Conservation (phyloP, 2,888 invertebrate genomes). For the Drosophila colorata region DNA sequence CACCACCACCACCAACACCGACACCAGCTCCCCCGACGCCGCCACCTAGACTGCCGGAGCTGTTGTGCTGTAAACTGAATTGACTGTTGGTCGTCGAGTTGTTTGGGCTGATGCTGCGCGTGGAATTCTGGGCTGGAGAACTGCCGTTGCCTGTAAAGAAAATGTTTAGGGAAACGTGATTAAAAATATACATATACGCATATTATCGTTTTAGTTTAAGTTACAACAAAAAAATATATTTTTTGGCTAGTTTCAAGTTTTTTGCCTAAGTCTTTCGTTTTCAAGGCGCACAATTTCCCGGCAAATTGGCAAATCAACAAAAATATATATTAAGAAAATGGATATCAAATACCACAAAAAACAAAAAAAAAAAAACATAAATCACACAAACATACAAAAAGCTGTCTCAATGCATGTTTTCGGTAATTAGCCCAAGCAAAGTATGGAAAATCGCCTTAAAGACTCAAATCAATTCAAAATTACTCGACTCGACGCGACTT, state of each 20-base stretch:
- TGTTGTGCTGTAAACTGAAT: constrained; percentile 85
- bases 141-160: constrained; percentile 85
- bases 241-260: constrained; percentile 40
- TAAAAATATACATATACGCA: too few relatives aligned
- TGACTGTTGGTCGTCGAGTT: constrained; percentile 85
- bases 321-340: not conserved
- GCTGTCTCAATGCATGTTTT: constrained; percentile 16
- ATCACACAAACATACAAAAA: constrained; percentile 31
- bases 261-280: constrained; percentile 62
- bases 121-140: constrained; percentile 86
- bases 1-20: constrained; percentile 42
- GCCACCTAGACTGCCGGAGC: constrained; percentile 85
- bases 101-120: constrained; percentile 85
- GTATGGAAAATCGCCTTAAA: constrained; percentile 69
- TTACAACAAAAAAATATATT: not conserved
- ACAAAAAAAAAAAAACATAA: constrained; percentile 5
- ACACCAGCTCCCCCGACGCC: constrained; percentile 38
- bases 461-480: constrained; percentile 1
- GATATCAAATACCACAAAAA: constrained; percentile 2
- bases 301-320: constrained; percentile 9
- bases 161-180: not conserved
- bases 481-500: not conserved
- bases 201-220: not conserved
- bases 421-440: constrained; percentile 63
- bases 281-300: constrained; percentile 23